These are phyloP conservation scores for Nanorana parkeri DNA, from an alignment of 2,113 vertebrate genomes.

Conservation along the genomic window DNA sequence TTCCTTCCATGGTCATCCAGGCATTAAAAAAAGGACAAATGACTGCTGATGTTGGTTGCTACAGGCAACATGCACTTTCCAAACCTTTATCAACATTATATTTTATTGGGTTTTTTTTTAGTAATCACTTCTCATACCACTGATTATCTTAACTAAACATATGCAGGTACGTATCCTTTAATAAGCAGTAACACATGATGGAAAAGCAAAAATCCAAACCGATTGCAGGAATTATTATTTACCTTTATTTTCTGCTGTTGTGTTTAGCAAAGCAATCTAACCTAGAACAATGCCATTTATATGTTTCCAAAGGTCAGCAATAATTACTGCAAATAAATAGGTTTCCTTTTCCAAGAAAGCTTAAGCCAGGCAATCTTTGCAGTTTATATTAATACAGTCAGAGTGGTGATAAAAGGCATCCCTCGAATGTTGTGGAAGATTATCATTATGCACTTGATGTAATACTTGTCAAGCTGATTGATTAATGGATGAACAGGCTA, in stretches of 20 bases:
- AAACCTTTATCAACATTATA: no score
- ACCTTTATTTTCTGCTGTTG: slow-evolving; percentile 19
- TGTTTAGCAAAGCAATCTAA: slow-evolving; percentile 35
- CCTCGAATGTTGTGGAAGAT: slow-evolving; percentile 7
- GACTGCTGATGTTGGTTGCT: no score
- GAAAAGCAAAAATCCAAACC: background rate
- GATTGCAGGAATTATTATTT: slow-evolving; percentile 19
- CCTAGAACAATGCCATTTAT: slow-evolving; percentile 31
- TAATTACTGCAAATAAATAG: slow-evolving; percentile 57
- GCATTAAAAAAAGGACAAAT: no score
- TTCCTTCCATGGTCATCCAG: no score
- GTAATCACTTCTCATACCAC: no score
- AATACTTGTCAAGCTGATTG: slow-evolving; percentile 28
- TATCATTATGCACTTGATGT: slow-evolving; percentile 28
- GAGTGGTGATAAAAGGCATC: slow-evolving; percentile 12
- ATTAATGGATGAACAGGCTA: slow-evolving; percentile 15
- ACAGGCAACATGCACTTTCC: no score
- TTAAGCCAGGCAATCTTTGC: slow-evolving; percentile 35
- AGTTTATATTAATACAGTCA: slow-evolving; percentile 42
- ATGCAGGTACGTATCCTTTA: no score
- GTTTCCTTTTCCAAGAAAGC: slow-evolving; percentile 36
- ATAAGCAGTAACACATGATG: background rate
- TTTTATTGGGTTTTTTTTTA: no score
- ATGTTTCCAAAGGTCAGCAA: slow-evolving; percentile 45
- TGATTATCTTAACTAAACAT: no score